Evolutionary conservation across 1,140 invertebrate genomes (phyloP).

Genomic region (Globodera ellingtonae): DNA sequence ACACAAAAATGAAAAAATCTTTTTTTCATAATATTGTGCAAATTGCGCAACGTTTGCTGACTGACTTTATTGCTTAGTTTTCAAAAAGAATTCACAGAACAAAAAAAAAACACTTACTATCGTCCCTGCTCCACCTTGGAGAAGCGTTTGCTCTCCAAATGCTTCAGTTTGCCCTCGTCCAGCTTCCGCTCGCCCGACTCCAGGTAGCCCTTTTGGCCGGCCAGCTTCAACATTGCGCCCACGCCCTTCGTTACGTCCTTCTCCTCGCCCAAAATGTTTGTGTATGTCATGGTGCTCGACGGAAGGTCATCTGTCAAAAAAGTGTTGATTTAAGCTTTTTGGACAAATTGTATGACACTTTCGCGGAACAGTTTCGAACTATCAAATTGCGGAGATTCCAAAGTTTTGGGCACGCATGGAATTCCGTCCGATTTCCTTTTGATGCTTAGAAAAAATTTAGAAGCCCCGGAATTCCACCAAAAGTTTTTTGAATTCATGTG

Average conservation of each 20-base stretch:
- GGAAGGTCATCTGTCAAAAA: not conserved
- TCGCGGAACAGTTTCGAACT: too few relatives aligned
- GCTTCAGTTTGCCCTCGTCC: slow-evolving; percentile 77
- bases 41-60: too few relatives aligned
- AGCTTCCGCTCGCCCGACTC: slow-evolving; percentile 72
- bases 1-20: too few relatives aligned
- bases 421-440: too few relatives aligned
- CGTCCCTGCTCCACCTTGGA: slow-evolving; percentile 68
- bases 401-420: too few relatives aligned
- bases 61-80: too few relatives aligned
- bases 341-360: too few relatives aligned
- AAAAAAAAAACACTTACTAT: slow-evolving; percentile 54
- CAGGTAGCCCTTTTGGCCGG: slow-evolving; percentile 91
- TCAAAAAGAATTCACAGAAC: slow-evolving; percentile 31
- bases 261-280: slow-evolving; percentile 80
- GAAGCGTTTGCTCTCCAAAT: slow-evolving; percentile 90
- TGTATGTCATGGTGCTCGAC: slow-evolving; percentile 19
- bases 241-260: slow-evolving; percentile 88
- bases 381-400: too few relatives aligned
- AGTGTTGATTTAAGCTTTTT: too few relatives aligned
- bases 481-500: not conserved
- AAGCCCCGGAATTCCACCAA: too few relatives aligned
- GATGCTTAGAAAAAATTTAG: too few relatives aligned
- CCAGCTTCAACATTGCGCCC: slow-evolving; percentile 85
- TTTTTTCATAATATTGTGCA: too few relatives aligned